phyloP scores from a whole-genome alignment of 1,140 invertebrate species.

The Mya arenaria region DNA sequence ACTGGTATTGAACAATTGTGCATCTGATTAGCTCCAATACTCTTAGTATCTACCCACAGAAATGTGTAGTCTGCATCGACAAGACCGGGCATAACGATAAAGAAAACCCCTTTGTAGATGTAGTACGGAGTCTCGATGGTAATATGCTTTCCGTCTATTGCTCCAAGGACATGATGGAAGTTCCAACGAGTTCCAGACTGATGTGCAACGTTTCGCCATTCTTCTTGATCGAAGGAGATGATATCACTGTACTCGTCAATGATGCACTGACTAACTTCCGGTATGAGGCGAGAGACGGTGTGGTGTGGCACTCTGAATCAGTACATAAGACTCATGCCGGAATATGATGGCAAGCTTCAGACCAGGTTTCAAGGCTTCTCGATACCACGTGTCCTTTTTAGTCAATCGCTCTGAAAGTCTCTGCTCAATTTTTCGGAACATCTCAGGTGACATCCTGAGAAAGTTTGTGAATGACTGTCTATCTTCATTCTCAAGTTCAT shows the following conservation, averaged over 20 bases:
- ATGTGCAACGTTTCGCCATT: constrained; percentile 33
- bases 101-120: constrained; percentile 77
- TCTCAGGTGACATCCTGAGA: constrained; percentile 3
- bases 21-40: constrained; percentile 53
- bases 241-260: too few relatives aligned
- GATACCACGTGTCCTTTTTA: constrained; percentile 82
- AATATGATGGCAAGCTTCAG: constrained; percentile 80
- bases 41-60: constrained; percentile 61
- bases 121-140: constrained; percentile 75
- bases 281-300: constrained; percentile 33
- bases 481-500: too few relatives aligned
- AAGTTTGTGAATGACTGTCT: constrained; percentile 13
- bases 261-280: too few relatives aligned
- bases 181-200: constrained; percentile 41
- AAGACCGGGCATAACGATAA: constrained; percentile 75
- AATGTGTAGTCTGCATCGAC: constrained; percentile 79
- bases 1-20: constrained; percentile 17
- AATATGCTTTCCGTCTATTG: constrained; percentile 80
- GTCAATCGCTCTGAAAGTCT: not conserved
- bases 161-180: constrained; percentile 42
- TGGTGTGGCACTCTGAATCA: constrained; percentile 55
- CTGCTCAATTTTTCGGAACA: constrained; percentile 41
- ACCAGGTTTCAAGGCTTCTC: constrained; percentile 88
- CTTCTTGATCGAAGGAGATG: too few relatives aligned
- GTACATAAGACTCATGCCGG: constrained; percentile 13